A percentile compares a stretch with the other conserved stretches of the same genome.
phyloP scores from a whole-genome alignment of 2,113 vertebrate species.

The Phalacrocorax pelagicus region DNA sequence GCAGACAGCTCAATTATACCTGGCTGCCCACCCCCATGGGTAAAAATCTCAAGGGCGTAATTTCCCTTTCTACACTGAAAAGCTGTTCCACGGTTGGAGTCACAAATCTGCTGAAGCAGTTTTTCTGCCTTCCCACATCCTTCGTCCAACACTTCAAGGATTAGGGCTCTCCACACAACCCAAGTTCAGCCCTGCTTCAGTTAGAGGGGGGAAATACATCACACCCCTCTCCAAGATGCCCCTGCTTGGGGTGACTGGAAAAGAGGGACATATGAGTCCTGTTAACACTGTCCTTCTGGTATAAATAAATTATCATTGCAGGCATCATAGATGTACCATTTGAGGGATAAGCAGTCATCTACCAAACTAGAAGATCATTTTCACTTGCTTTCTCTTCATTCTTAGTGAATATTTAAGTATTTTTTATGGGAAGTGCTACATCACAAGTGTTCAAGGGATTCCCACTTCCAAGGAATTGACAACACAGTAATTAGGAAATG shows the following conservation, averaged over 20 bases:
- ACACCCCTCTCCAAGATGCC: not conserved
- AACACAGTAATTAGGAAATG: not conserved
- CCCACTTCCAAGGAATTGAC: not conserved
- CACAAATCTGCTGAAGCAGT: not conserved
- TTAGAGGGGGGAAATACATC: not conserved
- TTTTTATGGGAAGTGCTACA: rapidly evolving
- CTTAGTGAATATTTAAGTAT: not conserved
- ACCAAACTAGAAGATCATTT: not conserved
- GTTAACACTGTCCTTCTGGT: not conserved
- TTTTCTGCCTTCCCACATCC: not conserved
- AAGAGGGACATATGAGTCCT: not conserved
- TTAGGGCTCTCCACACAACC: not conserved
- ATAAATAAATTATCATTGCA: not conserved
- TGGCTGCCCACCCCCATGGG: not conserved
- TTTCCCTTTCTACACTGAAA: not conserved
- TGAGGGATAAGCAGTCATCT: not conserved
- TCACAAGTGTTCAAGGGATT: not conserved
- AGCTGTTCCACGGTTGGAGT: not conserved
- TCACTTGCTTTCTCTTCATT: not conserved
- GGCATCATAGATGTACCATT: not conserved
- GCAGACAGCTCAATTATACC: slow-evolving; percentile 34
- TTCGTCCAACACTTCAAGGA: not conserved
- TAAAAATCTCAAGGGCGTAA: slow-evolving; percentile 14
- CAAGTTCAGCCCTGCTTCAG: not conserved
- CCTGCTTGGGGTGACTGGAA: not conserved